phyloP scores from a whole-genome alignment of 1,140 invertebrate genomes.

The Ptiloglossa arizonensis region DNA sequence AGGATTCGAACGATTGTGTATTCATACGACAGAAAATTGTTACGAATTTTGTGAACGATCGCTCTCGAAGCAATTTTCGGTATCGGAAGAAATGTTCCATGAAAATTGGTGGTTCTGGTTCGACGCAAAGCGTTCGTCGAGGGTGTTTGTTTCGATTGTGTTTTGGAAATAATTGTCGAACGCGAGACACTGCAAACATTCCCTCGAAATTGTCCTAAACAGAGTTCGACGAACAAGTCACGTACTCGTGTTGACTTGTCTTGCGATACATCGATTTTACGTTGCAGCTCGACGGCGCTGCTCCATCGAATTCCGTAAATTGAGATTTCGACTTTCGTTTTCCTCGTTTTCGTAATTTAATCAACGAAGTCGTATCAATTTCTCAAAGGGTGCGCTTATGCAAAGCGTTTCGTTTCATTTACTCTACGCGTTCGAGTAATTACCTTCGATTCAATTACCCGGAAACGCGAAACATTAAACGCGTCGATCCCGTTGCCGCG shows the following conservation, averaged over 20 bases:
- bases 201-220: slow-evolving; percentile 34
- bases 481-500: no score
- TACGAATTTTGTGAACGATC: no score
- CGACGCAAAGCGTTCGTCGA: slow-evolving; percentile 26
- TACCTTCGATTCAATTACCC: no score
- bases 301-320: neutral
- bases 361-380: neutral
- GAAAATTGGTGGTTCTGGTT: slow-evolving; percentile 9
- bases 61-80: no score
- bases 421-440: no score
- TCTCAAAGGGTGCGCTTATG: neutral
- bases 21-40: no score
- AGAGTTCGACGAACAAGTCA: slow-evolving; percentile 32
- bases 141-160: slow-evolving; percentile 25
- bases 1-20: no score
- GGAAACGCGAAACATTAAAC: no score
- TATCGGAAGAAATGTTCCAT: no score
- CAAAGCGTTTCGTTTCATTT: neutral
- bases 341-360: no score
- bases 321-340: neutral
- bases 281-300: neutral
- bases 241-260: slow-evolving; percentile 35
- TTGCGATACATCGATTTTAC: slow-evolving; percentile 28
- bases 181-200: slow-evolving; percentile 41
- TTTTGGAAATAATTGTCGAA: slow-evolving; percentile 28